A percentile compares a stretch with the other conserved stretches of the same genome.
phyloP scores from a whole-genome alignment of 2,113 vertebrate species.

The Tragelaphus scriptus region DNA sequence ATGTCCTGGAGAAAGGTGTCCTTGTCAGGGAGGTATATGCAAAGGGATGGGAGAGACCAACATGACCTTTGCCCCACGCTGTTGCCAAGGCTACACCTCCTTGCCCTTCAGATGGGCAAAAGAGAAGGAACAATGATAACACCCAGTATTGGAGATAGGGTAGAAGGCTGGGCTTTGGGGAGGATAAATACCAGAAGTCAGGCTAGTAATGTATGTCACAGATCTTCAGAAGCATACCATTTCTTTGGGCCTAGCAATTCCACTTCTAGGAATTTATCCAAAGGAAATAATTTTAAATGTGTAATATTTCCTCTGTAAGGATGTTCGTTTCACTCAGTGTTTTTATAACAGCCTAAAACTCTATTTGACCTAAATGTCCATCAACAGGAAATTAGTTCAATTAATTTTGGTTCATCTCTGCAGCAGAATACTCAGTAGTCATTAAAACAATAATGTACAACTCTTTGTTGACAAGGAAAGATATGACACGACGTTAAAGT shows the following conservation, averaged over 20 bases:
- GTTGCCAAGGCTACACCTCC: background rate
- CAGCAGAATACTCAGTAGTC: background rate
- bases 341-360: background rate
- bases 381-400: background rate
- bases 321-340: background rate
- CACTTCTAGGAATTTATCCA: background rate
- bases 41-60: background rate
- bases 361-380: background rate
- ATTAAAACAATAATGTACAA: constrained; percentile 25
- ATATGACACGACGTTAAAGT: background rate
- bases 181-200: background rate
- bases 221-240: background rate
- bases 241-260: background rate
- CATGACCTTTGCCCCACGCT: no score
- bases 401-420: constrained; percentile 5
- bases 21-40: background rate
- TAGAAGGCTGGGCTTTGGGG: background rate
- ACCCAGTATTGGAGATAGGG: background rate
- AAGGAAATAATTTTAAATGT: background rate
- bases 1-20: background rate
- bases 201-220: background rate
- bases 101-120: background rate
- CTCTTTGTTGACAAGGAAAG: constrained; percentile 7
- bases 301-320: background rate
- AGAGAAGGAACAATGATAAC: background rate